Base-by-base conservation (phyloP, 2,888 invertebrate genomes). In the Drosophila ochracea region DNA sequence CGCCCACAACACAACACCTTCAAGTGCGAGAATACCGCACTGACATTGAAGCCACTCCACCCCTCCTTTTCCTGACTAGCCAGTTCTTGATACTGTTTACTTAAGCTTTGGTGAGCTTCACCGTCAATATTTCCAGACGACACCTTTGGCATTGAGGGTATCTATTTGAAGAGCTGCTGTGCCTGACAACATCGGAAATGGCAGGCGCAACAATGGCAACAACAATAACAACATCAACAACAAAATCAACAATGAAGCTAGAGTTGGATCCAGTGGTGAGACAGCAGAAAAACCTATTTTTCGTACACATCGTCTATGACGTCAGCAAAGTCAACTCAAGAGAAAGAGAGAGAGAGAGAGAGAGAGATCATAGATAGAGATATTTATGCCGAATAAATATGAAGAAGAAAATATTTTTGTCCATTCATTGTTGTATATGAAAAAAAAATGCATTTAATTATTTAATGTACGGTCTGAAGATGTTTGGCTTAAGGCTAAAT, bases 161-260 rank as follows among this genome's bases (percentile, higher is more conserved):
- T 65, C 74, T 73, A 67, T 72, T 82, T 86, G 82, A 81, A 69
- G 78, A 69, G 87, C 57, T 74, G 75, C 72, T 78, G 69, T 58
- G 63, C 33, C 61, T 69, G 81, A 79, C 79, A 79, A 78, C 78
- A 54, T 50, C 77, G 81, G 77, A 76, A 73, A 73, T 80, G 65
- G 43, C 41, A 54, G 10, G 54, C 61, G 30, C 68, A 16, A 25
- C 47, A 47, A 47, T 47, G 16, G 16, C 47, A 66, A 71, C 65
- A 65, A 61, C 16, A 28, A 41, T n/a, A n/a, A 52, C 31, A 21
- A 31, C 41, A 43, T 43, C 30, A 30, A 75, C 59, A 66, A 60
- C 76, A 62, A 63, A 50, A 70, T 64, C 30, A 37, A 58, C 49
- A 50, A 57, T 57, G 6, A 16, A 39, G 28, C 37, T 53, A n/a